Evolutionary conservation across 2,113 vertebrate species (phyloP).

Genomic region (Atrichornis clamosus): DNA sequence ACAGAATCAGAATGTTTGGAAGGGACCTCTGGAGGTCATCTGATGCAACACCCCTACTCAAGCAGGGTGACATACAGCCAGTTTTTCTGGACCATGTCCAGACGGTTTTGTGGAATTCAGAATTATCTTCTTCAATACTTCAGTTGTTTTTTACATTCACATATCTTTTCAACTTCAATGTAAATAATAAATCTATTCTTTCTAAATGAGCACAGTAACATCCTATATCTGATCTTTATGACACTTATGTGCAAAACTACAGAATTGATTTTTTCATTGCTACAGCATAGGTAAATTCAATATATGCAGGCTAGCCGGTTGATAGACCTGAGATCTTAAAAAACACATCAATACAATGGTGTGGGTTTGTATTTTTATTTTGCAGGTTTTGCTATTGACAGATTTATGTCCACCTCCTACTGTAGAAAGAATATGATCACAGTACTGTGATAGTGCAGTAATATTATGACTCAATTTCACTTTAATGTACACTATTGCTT

Average conservation of each 20-base stretch:
- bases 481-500: conserved; percentile 40
- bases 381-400: not conserved
- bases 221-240: conserved; percentile 25
- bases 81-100: not conserved
- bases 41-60: not conserved
- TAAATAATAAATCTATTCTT: conserved; percentile 31
- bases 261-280: not conserved
- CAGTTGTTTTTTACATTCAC: not conserved
- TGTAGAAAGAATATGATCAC: conserved; percentile 6
- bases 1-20: not conserved
- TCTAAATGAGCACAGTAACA: conserved; percentile 20
- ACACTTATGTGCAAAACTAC: not conserved
- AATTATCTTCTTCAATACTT: not conserved
- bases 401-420: not conserved
- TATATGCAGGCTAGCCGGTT: not conserved
- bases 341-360: conserved; percentile 12
- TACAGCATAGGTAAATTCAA: conserved; percentile 22
- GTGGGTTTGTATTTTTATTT: not conserved
- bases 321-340: conserved; percentile 37
- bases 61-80: not conserved
- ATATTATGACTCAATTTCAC: conserved; percentile 33
- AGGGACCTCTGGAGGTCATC: not conserved
- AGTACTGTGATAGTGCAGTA: not conserved
- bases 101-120: not conserved
- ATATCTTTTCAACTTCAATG: not conserved